Base-by-base conservation (phyloP, 1,140 invertebrate genomes). In the Drosophila fuyamai region DNA sequence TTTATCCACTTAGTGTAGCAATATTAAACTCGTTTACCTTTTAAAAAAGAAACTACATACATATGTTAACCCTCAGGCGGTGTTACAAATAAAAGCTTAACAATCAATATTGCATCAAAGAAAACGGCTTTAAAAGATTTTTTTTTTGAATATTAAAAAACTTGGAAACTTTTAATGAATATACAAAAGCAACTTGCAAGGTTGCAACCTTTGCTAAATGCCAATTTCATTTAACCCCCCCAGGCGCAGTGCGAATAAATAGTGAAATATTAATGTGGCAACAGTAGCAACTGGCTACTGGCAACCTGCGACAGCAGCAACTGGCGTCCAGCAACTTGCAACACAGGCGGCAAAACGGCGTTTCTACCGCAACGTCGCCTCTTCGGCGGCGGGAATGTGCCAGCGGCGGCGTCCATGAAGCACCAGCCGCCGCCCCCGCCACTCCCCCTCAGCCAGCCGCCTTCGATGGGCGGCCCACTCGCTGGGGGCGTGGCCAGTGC, bases 341-440 rank as follows among this genome's bases (percentile, higher is more conserved):
- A 36, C 51, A 86, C 66, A 51, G 44, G 50, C 79, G 55, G 54
- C 72, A 86, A 82, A 68, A 88, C 84, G 83, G 83, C 83, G 65
- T 88, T 89, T 65, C 67, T 88, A 76, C 83, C 79, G 76, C 83
- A 88, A 43, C 84, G 84, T 51, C 83, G 83, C 55, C 72, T 88
- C 36, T 84, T 83, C 50, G 81, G 80, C 68, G 79, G 84, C 72
- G 83, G 83, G 47, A 78, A 77, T 61, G 74, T 63, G 72, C 61
- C 65, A 46, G 44, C 62, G 56, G 53, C 67, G 50, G 23, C 47
- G 54, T 44, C 70, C 44, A 77, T 85, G 67, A 85, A 85, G 44
- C 81, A 80, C 38, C 81, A 84, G 63, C 82, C 79, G 48, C 78
- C 68, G 40, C 70, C 83, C 18, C 75, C 73, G 27, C 74, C 73